These are phyloP conservation scores for Cladopsammia gracilis DNA, from an alignment of 64 coral and sea anemone species.

Conservation along the genomic window DNA sequence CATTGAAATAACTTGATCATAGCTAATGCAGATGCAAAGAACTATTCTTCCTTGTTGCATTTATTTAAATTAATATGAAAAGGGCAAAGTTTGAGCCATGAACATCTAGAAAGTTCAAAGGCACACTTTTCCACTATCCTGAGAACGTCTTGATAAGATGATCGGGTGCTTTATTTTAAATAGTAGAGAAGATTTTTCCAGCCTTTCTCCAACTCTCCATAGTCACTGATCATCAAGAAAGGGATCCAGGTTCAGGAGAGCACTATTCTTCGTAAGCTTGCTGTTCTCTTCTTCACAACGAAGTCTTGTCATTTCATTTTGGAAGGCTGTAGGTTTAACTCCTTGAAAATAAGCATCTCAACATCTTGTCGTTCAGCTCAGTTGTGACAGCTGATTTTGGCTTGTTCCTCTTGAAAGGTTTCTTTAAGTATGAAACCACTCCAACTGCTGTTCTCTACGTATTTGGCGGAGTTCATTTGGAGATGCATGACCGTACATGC, in stretches of 20 bases:
- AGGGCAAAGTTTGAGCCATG: too few relatives aligned
- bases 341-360: slow-evolving; percentile 2
- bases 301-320: slow-evolving; percentile 42
- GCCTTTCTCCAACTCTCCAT: slow-evolving; percentile 41
- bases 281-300: background rate
- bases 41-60: too few relatives aligned
- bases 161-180: slow-evolving; percentile 33
- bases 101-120: too few relatives aligned
- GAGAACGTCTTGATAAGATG: slow-evolving; percentile 25
- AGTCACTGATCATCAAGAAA: slow-evolving; percentile 37
- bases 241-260: slow-evolving; percentile 21
- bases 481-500: too few relatives aligned
- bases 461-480: too few relatives aligned
- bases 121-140: background rate
- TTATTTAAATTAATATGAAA: too few relatives aligned
- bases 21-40: too few relatives aligned
- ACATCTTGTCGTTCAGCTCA: slow-evolving; percentile 5
- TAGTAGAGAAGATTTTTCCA: background rate
- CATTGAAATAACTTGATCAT: too few relatives aligned
- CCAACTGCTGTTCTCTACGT: background rate
- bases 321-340: slow-evolving; percentile 6
- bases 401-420: background rate
- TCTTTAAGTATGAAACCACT: background rate
- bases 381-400: background rate
- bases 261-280: slow-evolving; percentile 19